Percentiles rank a stretch among this genome's conserved stretches.
phyloP scores from a whole-genome alignment of 2,113 vertebrate genomes.

The Tenrec ecaudatus region DNA sequence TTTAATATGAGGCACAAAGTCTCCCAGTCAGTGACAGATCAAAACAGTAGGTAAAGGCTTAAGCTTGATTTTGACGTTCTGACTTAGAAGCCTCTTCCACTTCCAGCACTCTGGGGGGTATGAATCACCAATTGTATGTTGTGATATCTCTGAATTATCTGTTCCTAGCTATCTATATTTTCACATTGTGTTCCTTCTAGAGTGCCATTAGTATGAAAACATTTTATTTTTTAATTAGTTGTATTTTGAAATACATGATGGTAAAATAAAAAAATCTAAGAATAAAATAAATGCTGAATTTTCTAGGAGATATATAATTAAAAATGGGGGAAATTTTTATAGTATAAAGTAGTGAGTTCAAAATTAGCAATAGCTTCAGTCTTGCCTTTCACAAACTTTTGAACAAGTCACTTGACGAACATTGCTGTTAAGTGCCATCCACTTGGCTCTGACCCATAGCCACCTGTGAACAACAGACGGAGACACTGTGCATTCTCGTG shows the following conservation, averaged over 20 bases:
- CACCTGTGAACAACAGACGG: no score
- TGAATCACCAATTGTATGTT: neutral
- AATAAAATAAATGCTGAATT: neutral
- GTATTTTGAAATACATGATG: neutral
- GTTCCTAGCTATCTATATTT: neutral
- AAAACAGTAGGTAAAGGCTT: neutral
- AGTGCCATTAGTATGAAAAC: neutral
- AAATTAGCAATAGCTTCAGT: neutral
- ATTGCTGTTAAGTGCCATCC: no score
- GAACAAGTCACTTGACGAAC: neutral
- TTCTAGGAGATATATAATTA: neutral
- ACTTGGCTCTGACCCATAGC: no score
- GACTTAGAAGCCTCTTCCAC: neutral
- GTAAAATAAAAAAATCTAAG: neutral
- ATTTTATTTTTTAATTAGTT: no score
- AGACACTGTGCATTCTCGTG: no score
- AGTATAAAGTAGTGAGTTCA: neutral
- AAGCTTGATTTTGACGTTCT: neutral
- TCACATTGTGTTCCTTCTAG: conserved; percentile 14
- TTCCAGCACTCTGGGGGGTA: neutral
- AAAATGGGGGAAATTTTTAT: neutral
- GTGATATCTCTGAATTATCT: neutral
- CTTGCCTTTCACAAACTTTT: neutral
- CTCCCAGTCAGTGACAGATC: neutral
- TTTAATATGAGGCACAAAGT: neutral